Evolutionary conservation across 2,888 invertebrate genomes (phyloP).

Genomic region (Acleris emargana): DNA sequence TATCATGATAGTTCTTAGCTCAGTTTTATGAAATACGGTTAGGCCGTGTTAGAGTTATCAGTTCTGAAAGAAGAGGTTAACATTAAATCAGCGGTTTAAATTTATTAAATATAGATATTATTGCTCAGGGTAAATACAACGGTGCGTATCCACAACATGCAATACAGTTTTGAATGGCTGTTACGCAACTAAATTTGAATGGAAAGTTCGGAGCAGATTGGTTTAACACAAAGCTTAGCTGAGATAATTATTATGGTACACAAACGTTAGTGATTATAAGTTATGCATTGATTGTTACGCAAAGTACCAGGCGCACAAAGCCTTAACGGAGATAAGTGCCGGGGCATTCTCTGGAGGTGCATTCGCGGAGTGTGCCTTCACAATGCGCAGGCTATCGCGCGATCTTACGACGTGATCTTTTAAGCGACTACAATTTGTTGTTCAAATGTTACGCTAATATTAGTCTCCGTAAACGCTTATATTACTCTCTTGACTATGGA

Average conservation of each 20-base stretch:
- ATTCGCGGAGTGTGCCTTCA: conserved; percentile 42
- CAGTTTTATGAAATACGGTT: no score
- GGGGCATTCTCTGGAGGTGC: conserved; percentile 31
- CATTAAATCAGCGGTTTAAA: no score
- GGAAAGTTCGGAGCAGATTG: conserved; percentile 25
- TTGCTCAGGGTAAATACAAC: no score
- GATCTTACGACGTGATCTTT: conserved; percentile 44
- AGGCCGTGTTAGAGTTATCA: no score
- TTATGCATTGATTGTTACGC: conserved; percentile 51
- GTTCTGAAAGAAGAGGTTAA: no score
- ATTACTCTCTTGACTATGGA: conserved; percentile 24
- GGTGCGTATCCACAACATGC: background rate
- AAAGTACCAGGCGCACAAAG: conserved; percentile 39
- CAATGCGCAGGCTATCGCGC: conserved; percentile 43
- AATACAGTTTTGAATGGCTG: background rate
- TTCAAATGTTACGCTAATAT: conserved; percentile 46
- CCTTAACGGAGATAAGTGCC: conserved; percentile 37
- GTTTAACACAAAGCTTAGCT: conserved; percentile 39
- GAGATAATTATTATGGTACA: conserved; percentile 49
- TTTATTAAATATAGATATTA: no score
- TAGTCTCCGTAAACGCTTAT: conserved; percentile 38
- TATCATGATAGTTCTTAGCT: no score
- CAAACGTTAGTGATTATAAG: conserved; percentile 44
- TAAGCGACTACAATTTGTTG: conserved; percentile 46
- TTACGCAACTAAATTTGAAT: conserved; percentile 21